Base-by-base conservation (phyloP, 2,888 invertebrate genomes). In the Brachyptera risi region DNA sequence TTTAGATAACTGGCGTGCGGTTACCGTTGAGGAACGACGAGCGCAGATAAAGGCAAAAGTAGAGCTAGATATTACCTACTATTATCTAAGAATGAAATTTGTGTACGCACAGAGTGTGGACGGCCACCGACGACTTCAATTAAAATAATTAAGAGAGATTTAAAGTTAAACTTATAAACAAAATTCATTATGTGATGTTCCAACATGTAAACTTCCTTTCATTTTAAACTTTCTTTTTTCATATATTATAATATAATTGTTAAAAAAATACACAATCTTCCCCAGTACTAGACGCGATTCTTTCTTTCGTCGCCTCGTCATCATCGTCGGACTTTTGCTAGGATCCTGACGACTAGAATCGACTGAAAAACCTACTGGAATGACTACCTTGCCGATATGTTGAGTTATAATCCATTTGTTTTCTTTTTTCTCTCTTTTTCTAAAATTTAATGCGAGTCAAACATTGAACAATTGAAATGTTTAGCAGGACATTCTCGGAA, bases 361-460 rank as follows among this genome's bases (percentile, higher is more conserved):
- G 54, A 35, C 54, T 31, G 58, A 60, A 60, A 56, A 56, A 51
- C 15, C 60, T 57, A 60, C 47, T 64, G 64, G 65, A 65, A 65
- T 65, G 64, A 62, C 59, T 61, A 58, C 61, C 60, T 54, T 61
- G 64, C 65, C 65, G 65, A 65, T 65, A 65, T 65, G 65, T 65
- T 37, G 64, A 59, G 40, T 63, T 42, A n/a, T n/a, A 54, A 54
- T 54, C 54, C 54, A 60, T 51, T 47, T 50, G 38, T 63, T 37
- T 59, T 58, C 15, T 54, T 56, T 54, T 23, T 54, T 26, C 57
- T 23, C 44, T 26, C 57, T n/a, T n/a, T n/a, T n/a, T n/a, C n/a
- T n/a, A n/a, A 60, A 42, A 50, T 50, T 58, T 42, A 60, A 9
- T 15, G 37, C 17, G 35, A 54, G 17, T 37, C 17, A 17, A 54